A percentile compares a stretch with the other conserved stretches of the same genome.
Evolutionary conservation across 2,797 vertebrate species (phyloP).

Genomic region (Dromococcyx pavoninus): DNA sequence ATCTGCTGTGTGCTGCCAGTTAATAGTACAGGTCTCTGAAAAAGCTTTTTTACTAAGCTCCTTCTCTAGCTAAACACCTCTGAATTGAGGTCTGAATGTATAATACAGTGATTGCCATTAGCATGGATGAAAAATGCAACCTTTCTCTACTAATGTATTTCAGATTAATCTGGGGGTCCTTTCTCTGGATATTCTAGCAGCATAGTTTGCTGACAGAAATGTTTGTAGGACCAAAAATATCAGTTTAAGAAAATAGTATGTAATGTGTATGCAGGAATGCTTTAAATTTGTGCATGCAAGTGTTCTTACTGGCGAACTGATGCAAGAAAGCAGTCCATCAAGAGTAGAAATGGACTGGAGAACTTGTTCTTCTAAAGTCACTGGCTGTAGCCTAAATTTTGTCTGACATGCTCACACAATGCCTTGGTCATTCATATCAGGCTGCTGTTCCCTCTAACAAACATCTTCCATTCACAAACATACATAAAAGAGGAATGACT

Average conservation of each 20-base stretch:
- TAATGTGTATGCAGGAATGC: neutral
- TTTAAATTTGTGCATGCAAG: neutral
- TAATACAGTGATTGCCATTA: neutral
- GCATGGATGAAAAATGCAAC: neutral
- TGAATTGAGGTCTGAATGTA: neutral
- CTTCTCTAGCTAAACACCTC: neutral
- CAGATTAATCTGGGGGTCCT: neutral
- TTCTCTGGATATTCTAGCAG: neutral
- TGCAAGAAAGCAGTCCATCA: neutral
- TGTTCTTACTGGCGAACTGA: neutral
- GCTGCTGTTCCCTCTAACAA: neutral
- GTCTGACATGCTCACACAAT: neutral
- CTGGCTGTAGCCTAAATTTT: neutral
- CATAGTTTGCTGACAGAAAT: neutral
- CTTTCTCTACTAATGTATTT: neutral
- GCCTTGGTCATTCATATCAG: neutral
- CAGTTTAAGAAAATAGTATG: neutral
- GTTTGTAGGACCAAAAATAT: neutral
- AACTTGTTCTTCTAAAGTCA: neutral
- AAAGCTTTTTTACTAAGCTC: neutral
- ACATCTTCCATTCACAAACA: neutral
- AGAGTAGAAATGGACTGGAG: neutral
- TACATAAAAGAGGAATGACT: neutral
- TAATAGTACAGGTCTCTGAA: neutral
- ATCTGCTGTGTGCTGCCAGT: neutral